Conservation (phyloP, 2,113 vertebrate species). For the Cebus imitator region DNA sequence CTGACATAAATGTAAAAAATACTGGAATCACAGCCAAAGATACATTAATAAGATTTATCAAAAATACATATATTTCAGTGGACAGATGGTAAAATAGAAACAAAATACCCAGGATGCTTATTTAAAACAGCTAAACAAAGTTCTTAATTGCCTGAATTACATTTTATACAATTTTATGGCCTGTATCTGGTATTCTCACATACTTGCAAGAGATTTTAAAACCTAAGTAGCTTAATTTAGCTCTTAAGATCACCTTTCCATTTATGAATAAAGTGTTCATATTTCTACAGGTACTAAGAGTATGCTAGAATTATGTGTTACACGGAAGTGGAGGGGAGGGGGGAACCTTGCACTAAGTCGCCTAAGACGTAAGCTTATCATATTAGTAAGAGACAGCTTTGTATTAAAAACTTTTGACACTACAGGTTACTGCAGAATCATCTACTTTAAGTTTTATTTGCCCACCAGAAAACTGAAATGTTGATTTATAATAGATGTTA, state of each 20-base stretch:
- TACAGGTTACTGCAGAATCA: background rate
- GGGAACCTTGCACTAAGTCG: background rate
- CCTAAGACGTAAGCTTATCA: background rate
- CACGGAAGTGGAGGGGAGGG: background rate
- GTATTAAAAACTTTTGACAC: conserved; percentile 7
- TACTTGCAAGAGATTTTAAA: conserved; percentile 15
- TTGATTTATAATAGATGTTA: conserved; percentile 3
- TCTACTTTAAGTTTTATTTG: conserved; percentile 6
- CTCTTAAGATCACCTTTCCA: conserved; percentile 23
- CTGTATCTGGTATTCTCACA: background rate
- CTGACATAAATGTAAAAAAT: conserved; percentile 7
- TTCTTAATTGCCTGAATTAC: background rate
- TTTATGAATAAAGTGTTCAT: background rate
- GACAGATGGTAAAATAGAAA: background rate
- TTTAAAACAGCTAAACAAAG: background rate
- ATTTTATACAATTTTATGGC: conserved; percentile 6
- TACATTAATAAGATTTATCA: background rate
- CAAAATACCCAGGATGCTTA: background rate
- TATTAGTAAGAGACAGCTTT: background rate
- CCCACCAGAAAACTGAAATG: conserved; percentile 18
- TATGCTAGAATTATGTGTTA: background rate
- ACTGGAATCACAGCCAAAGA: conserved; percentile 16
- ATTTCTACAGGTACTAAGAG: background rate
- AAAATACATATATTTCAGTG: conserved; percentile 1
- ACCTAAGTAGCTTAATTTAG: background rate